Evolutionary conservation across 2,888 invertebrate species (phyloP), one percentile per base, ranked within the genome.

Genomic region (Luperina nickerlii): DNA sequence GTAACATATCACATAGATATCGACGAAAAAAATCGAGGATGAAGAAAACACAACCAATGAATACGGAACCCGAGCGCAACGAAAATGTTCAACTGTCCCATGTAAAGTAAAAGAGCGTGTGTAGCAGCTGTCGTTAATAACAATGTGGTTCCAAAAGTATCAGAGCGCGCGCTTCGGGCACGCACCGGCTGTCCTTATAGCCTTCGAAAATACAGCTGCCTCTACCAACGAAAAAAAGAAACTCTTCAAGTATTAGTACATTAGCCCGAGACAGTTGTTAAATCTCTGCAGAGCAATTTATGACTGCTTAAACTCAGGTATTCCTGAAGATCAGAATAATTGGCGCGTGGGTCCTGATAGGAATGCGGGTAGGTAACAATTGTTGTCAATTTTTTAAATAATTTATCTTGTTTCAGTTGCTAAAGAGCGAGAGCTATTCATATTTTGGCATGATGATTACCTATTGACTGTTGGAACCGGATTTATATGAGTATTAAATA

Each of bases 61-160:
- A 71, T 76, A 87, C 88, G 79, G 89, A 88, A 90, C 88, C 79
- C 45, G 15, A 24, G 5, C 11, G 2, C 57, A 67, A 74, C 51
- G 72, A 85, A 85, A 75, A 84, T 83, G 69, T 79, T 86, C 83
- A 88, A 89, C 86, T 90, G 86, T 81, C 81, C 77, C 83, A 76
- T 89, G 91, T 91, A 69, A 91, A 91, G 87, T 92, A 88, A 87
- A 90, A 89, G 88, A 90, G 89, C 91, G 92, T 92, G 92, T 91
- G 91, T 92, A 87, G 95, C 96, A 96, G 95, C 95, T 96, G 96
- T 91, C 93, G 83, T 90, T 94, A 94, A 93, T 95, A 94, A 94
- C 94, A 95, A 94, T 94, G 93, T 94, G 92, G 87, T 87, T 92
- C 92, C 91, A 90, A 94, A 94, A 91, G 91, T 92, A 90, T 90